Evolutionary conservation across 92 coral and sea anemone genomes (phyloP).

Genomic region (Zoanthus sansibaricus): DNA sequence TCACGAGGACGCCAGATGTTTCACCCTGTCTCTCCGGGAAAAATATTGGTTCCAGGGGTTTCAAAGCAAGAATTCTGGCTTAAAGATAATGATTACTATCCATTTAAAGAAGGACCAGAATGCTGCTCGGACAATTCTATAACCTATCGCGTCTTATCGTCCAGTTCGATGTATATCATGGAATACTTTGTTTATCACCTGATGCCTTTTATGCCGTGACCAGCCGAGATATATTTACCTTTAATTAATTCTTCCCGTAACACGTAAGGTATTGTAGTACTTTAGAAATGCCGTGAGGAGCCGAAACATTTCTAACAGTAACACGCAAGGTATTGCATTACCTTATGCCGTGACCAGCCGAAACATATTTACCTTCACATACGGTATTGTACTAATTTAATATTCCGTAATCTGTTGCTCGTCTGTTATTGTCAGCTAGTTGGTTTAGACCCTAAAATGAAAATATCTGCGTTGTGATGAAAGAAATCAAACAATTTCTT

Average conservation of each 20-base stretch:
- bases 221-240: neutral
- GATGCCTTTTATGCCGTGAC: constrained; percentile 12
- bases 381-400: too few species aligned
- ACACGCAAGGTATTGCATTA: too few species aligned
- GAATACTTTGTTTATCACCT: constrained; percentile 43
- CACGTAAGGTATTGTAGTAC: too few species aligned
- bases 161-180: constrained; percentile 24
- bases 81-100: constrained; percentile 1
- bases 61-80: constrained; percentile 4
- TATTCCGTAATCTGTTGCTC: too few species aligned
- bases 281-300: too few species aligned
- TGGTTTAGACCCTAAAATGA: too few species aligned
- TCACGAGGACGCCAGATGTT: constrained; percentile 32
- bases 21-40: constrained; percentile 31
- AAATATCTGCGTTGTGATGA: too few species aligned
- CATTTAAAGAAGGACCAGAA: constrained; percentile 19
- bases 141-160: constrained; percentile 15
- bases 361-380: neutral
- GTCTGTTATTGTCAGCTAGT: too few species aligned
- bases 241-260: too few species aligned
- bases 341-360: neutral
- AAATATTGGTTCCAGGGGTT: constrained; percentile 12
- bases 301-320: too few species aligned
- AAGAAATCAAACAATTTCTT: too few species aligned
- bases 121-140: constrained; percentile 46